Evolutionary conservation across 2,888 invertebrate species (phyloP), one percentile per base, ranked within the genome.

Genomic region (Drosophila anomelani): DNA sequence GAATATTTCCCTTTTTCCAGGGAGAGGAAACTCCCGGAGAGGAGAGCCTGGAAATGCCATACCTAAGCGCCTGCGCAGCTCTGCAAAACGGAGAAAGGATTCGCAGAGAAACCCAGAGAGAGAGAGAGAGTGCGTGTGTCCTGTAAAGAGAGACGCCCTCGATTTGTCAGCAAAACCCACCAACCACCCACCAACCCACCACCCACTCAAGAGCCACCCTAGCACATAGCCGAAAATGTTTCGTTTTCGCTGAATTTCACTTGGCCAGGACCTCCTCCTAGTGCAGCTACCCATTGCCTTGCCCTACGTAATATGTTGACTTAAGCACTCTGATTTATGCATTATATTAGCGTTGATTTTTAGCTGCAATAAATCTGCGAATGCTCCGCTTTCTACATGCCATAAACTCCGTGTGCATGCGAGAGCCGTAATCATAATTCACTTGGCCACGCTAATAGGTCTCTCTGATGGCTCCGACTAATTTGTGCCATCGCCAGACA

Each of bases 271-370:
- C 34, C 46, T 34, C 44, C 34, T 57, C 23, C n/a, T 46, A 20
- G 32, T 53, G 51, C 51, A 53, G 46, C 34, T 57, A 20, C 44
- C 56, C 23, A 4, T 8, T 0, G 32, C 58, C 46, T 13, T 5
- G 4, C n/a, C 58, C 34, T 5, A 46, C 47, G 58, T 44, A 51
- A 78, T 85, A 79, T 76, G 72, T 85, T 77, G 78, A 78, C 83
- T 83, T 71, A 76, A 78, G 75, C 76, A 75, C 77, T 71, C 82
- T 80, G 87, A 85, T 80, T 85, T 87, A 85, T 87, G 81, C 82
- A 80, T 79, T 76, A 85, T 87, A 87, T 87, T 85, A 80, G 70
- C 80, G 69, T 72, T 75, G 73, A 85, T 78, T 85, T 76, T 85
- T 78, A 77, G 76, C 78, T 79, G 76, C 78, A 67, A 82, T 87